Percentiles rank a stretch among this genome's conserved stretches.
Conservation (phyloP, 2,888 invertebrate species). For the Eudiplozoon nipponicum region DNA sequence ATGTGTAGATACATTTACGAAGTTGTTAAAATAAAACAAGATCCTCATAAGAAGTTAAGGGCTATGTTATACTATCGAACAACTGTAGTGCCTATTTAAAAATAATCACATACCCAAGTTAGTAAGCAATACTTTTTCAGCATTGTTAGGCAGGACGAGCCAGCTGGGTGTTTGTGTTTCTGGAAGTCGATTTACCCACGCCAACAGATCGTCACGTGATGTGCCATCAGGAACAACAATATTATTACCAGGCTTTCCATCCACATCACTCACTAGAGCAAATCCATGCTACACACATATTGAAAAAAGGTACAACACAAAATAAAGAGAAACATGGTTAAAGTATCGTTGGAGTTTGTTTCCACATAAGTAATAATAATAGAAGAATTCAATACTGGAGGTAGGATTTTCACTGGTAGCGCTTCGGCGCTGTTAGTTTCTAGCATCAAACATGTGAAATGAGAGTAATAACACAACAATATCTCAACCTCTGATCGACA, state of each 20-base stretch:
- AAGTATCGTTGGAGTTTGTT: too few species aligned
- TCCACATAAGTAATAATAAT: too few species aligned
- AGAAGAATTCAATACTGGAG: too few species aligned
- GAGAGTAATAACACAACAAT: too few species aligned
- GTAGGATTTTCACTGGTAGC: too few species aligned
- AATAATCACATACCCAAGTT: constrained; percentile 25
- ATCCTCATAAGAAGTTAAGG: constrained; percentile 11
- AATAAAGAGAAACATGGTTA: too few species aligned
- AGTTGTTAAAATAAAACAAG: neutral
- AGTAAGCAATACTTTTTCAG: constrained; percentile 50
- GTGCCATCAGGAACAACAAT: constrained; percentile 82
- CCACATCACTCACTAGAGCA: constrained; percentile 43
- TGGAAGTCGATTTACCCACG: constrained; percentile 54
- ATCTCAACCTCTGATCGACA: too few species aligned
- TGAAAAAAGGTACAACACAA: too few species aligned
- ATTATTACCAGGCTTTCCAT: constrained; percentile 36
- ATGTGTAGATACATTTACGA: too few species aligned
- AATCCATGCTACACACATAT: constrained; percentile 63
- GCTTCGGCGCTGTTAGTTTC: too few species aligned
- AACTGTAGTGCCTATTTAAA: neutral
- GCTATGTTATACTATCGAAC: constrained; percentile 4
- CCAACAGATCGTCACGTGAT: constrained; percentile 64
- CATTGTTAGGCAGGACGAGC: constrained; percentile 87
- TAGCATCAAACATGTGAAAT: too few species aligned
- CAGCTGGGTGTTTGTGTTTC: constrained; percentile 82